Evolutionary conservation across 2,797 vertebrate genomes (phyloP).

Genomic region (Danionella dracula): DNA sequence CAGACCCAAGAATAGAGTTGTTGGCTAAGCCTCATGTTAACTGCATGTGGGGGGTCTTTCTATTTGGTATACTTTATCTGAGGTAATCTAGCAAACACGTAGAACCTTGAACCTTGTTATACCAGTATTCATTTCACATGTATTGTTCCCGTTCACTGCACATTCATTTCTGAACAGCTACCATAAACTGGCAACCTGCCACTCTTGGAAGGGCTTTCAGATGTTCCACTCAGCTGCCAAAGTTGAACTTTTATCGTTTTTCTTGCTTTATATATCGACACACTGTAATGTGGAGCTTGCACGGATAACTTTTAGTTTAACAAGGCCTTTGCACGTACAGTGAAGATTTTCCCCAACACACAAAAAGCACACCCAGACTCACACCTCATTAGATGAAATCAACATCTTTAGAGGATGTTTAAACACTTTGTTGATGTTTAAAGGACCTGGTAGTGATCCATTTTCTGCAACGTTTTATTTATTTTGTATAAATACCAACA

Average conservation of each 20-base stretch:
- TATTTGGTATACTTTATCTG: neutral
- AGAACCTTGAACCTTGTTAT: too few relatives aligned
- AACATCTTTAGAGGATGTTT: too few relatives aligned
- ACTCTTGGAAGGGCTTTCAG: slow-evolving; percentile 43
- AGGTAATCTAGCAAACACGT: neutral
- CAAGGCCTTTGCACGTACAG: slow-evolving; percentile 6
- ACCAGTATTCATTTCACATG: too few relatives aligned
- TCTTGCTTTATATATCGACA: slow-evolving; percentile 46
- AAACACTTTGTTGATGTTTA: too few relatives aligned
- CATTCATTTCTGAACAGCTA: slow-evolving; percentile 2
- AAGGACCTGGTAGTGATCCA: too few relatives aligned
- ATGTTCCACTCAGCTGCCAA: slow-evolving; percentile 53
- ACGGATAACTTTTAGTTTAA: slow-evolving; percentile 14
- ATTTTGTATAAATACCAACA: too few relatives aligned
- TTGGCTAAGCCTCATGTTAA: neutral
- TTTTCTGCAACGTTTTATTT: too few relatives aligned
- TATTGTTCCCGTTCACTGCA: neutral
- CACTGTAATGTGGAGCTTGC: slow-evolving; percentile 19
- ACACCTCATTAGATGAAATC: too few relatives aligned
- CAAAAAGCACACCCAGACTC: neutral
- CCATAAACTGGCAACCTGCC: neutral
- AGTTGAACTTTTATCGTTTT: slow-evolving; percentile 55
- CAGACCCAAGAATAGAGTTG: neutral
- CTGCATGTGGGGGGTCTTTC: neutral
- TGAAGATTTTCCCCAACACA: slow-evolving; percentile 26